phyloP scores from a whole-genome alignment of 2,888 invertebrate genomes.

The Himalopsyche japonica region DNA sequence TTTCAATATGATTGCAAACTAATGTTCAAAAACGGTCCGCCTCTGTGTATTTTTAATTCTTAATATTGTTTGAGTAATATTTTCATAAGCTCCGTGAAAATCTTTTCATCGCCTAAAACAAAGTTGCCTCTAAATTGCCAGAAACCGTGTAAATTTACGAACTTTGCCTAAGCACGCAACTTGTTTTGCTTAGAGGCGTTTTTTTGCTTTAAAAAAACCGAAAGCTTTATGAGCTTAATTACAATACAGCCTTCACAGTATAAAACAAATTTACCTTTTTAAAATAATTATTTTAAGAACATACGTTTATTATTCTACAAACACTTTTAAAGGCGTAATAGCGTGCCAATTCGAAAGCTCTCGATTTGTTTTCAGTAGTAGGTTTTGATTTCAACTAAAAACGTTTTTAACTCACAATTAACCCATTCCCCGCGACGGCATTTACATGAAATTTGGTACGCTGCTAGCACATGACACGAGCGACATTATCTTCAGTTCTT shows the following conservation, averaged over 20 bases:
- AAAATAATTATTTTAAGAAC: background rate
- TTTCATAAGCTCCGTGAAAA: background rate
- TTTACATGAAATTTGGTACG: too few species aligned
- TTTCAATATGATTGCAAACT: too few species aligned
- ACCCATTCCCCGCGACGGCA: too few species aligned
- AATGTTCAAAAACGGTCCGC: too few species aligned
- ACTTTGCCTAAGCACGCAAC: background rate
- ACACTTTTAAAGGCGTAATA: background rate
- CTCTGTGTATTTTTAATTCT: too few species aligned
- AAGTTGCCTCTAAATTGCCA: background rate
- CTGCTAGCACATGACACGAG: too few species aligned
- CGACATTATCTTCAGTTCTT: too few species aligned
- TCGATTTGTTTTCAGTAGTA: too few species aligned
- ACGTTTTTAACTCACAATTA: too few species aligned
- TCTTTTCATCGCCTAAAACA: background rate
- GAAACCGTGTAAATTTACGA: background rate
- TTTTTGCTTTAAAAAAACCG: background rate
- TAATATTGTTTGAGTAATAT: too few species aligned
- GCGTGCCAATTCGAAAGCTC: too few species aligned
- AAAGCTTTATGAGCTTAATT: background rate
- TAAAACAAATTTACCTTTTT: background rate
- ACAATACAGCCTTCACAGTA: background rate
- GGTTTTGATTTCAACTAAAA: too few species aligned
- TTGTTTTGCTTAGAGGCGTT: background rate
- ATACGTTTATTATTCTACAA: background rate